Conservation (phyloP, 2,797 vertebrate genomes). For the Hyperoplus lanceolatus region DNA sequence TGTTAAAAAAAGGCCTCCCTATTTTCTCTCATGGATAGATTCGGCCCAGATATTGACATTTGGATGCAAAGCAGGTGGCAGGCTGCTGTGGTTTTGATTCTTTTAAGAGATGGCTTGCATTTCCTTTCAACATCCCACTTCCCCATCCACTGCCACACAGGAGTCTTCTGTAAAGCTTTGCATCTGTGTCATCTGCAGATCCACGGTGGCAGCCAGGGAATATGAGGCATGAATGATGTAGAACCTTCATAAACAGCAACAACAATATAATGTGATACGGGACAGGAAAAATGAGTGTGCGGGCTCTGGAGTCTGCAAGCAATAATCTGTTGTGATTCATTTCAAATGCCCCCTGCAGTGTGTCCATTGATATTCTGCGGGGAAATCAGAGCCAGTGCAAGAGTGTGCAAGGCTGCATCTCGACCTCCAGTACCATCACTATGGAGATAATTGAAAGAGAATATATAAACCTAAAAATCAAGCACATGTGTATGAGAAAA, state of each 20-base stretch:
- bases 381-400: conserved; percentile 47
- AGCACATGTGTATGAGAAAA: conserved; percentile 21
- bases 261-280: conserved; percentile 63
- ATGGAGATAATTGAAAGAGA: conserved; percentile 58
- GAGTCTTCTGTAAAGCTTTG: conserved; percentile 51
- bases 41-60: conserved; percentile 63
- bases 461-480: conserved; percentile 39
- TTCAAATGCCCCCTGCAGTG: conserved; percentile 62
- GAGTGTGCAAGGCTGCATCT: conserved; percentile 36
- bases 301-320: conserved; percentile 48
- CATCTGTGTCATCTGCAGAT: conserved; percentile 71
- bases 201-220: conserved; percentile 55
- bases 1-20: conserved; percentile 41
- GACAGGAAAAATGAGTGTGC: conserved; percentile 65
- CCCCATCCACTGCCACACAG: conserved; percentile 17
- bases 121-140: conserved; percentile 60
- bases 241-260: conserved; percentile 67
- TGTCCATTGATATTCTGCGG: conserved; percentile 66
- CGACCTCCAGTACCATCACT: conserved; percentile 49
- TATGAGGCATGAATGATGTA: conserved; percentile 65
- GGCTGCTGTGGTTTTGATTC: conserved; percentile 49
- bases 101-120: conserved; percentile 58
- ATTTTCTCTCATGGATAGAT: conserved; percentile 61
- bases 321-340: conserved; percentile 68
- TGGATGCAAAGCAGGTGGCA: conserved; percentile 70